Evolutionary conservation across 2,888 invertebrate species (phyloP).

Genomic region (Rhagium mordax): DNA sequence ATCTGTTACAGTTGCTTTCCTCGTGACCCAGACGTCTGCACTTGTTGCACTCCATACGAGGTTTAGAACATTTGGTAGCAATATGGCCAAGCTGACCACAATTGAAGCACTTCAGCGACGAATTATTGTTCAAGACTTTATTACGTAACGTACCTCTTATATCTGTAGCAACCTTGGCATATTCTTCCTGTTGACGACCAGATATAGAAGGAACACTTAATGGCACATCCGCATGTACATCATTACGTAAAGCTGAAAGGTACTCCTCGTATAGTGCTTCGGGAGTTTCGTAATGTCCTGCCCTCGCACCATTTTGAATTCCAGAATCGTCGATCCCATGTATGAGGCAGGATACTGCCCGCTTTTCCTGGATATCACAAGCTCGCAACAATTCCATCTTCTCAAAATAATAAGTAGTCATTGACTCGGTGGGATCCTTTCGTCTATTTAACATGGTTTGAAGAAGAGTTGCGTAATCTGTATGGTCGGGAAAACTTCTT

Average conservation of each 20-base stretch:
- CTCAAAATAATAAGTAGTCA: conserved; percentile 47
- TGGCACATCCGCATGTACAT: not conserved
- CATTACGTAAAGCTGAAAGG: conserved; percentile 39
- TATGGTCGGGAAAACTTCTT: conserved; percentile 47
- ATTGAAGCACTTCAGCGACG: no score
- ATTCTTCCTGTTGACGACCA: not conserved
- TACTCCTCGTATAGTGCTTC: conserved; percentile 39
- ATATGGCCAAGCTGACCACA: conserved; percentile 38
- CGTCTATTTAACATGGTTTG: conserved; percentile 41
- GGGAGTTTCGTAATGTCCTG: conserved; percentile 34
- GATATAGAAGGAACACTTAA: no score
- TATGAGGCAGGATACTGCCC: conserved; percentile 39
- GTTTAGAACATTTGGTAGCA: conserved; percentile 31
- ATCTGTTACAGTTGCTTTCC: no score
- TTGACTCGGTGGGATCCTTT: conserved; percentile 41
- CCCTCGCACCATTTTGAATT: conserved; percentile 39
- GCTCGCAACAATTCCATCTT: conserved; percentile 47
- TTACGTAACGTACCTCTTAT: not conserved
- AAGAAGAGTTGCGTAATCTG: conserved; percentile 40
- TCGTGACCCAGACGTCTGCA: no score
- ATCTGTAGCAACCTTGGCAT: not conserved
- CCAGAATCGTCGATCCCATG: conserved; percentile 34
- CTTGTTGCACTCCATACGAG: conserved; percentile 11
- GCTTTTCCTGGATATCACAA: no score
- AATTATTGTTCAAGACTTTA: no score